Evolutionary conservation across 2,888 invertebrate genomes (phyloP), one percentile per base, ranked within the genome.

Genomic region (Smittia aterrima): DNA sequence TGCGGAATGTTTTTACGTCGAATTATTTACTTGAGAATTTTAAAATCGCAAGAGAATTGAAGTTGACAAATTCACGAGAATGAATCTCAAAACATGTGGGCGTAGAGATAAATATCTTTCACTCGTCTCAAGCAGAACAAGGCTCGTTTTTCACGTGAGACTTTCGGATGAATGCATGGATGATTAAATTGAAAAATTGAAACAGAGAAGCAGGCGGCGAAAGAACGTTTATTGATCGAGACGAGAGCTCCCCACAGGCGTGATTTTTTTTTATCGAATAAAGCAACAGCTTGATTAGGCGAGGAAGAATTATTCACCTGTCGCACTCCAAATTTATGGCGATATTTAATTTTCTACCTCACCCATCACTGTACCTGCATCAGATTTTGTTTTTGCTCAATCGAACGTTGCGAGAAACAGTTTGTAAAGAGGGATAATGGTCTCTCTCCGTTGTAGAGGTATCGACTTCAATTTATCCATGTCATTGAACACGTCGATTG

Each of bases 141-240:
- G 9, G 9, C 32, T 6, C 32, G 32, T 32, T 32, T n/a, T 9
- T 32, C 32, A 32, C 32, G 32, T 32, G 7, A 16, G 7, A 58
- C 2, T 6, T 22, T 58, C 20, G n/a, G 11, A 18, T 66, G 38
- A 66, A 66, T 67, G 27, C 54, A 70, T 27, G 70, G 32, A 70
- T 70, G 70, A 70, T 70, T 53, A 70, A 54, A 70, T 54, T 70
- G 70, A 70, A 25, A 27, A 70, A 70, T 67, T 41, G 67, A 67
- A 1, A 22, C 18, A 58, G 18, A 58, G 9, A 3, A 20, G 7
- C 20, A 58, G 22, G 6, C 18, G 58, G 22, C 3, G 58, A 7
- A 20, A 9, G 3, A 20, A 58, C n/a, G 47, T 2, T 3, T 13
- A 47, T n/a, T 11, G 11, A 47, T 47, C 16, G n/a, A 47, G 47